Base-by-base conservation (phyloP, 2,888 invertebrate species). In the Lissonota sp. region DNA sequence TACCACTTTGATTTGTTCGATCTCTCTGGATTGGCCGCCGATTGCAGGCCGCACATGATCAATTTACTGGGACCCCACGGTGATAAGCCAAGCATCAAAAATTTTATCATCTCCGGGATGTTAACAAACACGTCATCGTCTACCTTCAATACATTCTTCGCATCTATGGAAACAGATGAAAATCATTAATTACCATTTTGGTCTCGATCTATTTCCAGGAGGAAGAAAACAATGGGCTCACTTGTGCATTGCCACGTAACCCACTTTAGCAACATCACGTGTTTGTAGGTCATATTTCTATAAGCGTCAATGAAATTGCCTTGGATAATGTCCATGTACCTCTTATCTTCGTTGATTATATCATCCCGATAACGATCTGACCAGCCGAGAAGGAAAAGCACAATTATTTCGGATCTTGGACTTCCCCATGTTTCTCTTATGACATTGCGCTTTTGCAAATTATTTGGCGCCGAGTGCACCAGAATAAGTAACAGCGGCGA, bases 1-100 rank as follows among this genome's bases (percentile, higher is more conserved):
- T 95, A 94, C 97, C 97, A 97, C 91, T 97, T 97, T 0, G 96
- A 96, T 60, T 95, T 93, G 88, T 94, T 95, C 6, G 94, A 93
- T 78, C 97, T 93, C 85, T 94, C 94, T 0, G 94, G 95, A 16
- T 88, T 87, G 0, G 94, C 93, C 74, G 92, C 89, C n/a, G 91
- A 85, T 46, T 94, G 87, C 37, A 94, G 93, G 63, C 94, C 94
- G 90, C 97, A 97, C 64, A 95, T 94, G 60, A 97, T 94, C 79
- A 96, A 91, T 53, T 94, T 94, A 53, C 92, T 93, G 0, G 94
- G 94, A 10, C 95, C 95, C 93, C 94, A 94, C 0, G 95, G 94
- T 6, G 95, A 95, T 83, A 95, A 84, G 80, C 94, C 94, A 69
- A 93, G 93, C 0, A 93, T 93, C 60, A 96, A 88, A 85, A 93